Evolutionary conservation across 1,140 invertebrate genomes (phyloP), one percentile per base, ranked within the genome.

Genomic region (Drosophila obscura): DNA sequence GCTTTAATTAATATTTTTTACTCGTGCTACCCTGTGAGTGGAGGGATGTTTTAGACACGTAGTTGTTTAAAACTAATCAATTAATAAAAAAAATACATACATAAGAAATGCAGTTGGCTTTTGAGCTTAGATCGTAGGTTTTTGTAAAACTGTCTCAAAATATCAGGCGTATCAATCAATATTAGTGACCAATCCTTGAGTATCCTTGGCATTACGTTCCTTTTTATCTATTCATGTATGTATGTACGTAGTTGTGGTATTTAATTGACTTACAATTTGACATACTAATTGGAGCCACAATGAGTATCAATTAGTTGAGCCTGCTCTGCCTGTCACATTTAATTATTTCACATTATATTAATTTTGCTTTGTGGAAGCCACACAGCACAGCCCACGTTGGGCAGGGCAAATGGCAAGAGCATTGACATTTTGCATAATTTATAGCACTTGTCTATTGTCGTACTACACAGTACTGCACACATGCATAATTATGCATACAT

Each of bases 1-100:
- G 63, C 82, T 77, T 87, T 87, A 85, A 85, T 85, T 87, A 85
- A 85, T 76, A 80, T 67, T 81, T 85, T 77, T 80, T 76, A 52
- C 13, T 19, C 26, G 2, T 35, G 15, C 15, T 65, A 57, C 59
- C 71, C 61, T 41, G 22, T 11, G 31, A 35, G 39, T 19, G 5
- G 16, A 2, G 2, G 44, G 5, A 19, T 9, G 45, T 50, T 69
- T 31, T 26, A 22, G n/a, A 48, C 19, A 4, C 2, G 7, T 16
- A 46, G 15, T 19, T 16, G 7, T 7, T 46, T 45, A 15, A 45
- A 45, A 22, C 22, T 2, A 28, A 28, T 31, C 7, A 31, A 8
- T 8, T 31, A 7, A 8, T 2, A 9, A 31, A 31, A 4, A 24
- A 24, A 24, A 24, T 24, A 4, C 22, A 24, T 24, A 4, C 0